A percentile compares a stretch with the other conserved stretches of the same genome.
Conservation (phyloP, 1,140 invertebrate species). For the Kradibia gibbosae region DNA sequence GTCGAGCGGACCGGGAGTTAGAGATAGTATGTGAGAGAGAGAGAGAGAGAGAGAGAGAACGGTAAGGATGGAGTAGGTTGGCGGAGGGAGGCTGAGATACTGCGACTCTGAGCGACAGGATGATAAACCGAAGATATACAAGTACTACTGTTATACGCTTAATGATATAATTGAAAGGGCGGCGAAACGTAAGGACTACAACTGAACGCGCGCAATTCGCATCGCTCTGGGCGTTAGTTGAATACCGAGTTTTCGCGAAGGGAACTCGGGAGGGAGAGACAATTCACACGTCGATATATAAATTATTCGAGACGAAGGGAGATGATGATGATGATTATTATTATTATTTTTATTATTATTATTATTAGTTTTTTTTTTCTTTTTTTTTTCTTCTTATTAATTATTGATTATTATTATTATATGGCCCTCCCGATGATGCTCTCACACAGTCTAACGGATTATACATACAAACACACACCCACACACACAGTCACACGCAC, state of each 20-base stretch:
- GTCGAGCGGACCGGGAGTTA: no score
- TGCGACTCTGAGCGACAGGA: not conserved
- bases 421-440: constrained; percentile 19
- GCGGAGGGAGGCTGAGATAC: not conserved
- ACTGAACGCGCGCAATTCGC: constrained; percentile 31
- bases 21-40: no score
- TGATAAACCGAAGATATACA: constrained; percentile 27
- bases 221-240: constrained; percentile 28
- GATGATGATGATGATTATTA: not conserved
- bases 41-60: constrained; percentile 20
- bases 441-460: constrained; percentile 45
- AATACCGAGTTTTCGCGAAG: constrained; percentile 24
- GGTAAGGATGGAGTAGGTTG: constrained; percentile 4
- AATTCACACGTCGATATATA: constrained; percentile 15
- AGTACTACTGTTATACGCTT: constrained; percentile 50
- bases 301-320: constrained; percentile 21
- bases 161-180: constrained; percentile 37
- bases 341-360: no score
- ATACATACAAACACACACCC: no score
- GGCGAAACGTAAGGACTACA: constrained; percentile 9
- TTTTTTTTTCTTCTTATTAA: no score
- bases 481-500: no score
- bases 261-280: not conserved
- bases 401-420: not conserved
- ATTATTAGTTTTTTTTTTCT: no score